Conservation (phyloP, 2,797 vertebrate genomes). For the Danio kyathit region DNA sequence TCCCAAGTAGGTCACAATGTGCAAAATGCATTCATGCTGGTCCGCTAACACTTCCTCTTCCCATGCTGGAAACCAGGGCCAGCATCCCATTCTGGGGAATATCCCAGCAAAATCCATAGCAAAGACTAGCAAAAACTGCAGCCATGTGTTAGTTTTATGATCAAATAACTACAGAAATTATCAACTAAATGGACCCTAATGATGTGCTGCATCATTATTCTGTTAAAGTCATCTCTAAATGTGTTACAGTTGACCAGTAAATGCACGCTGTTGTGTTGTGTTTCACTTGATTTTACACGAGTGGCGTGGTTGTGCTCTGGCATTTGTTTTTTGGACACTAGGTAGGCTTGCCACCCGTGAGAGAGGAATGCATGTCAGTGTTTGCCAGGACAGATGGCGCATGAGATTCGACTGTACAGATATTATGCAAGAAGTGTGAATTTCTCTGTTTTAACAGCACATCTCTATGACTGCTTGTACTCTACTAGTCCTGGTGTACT, state of each 20-base stretch:
- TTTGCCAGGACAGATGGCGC: slow-evolving; percentile 70
- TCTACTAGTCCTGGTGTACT: background rate
- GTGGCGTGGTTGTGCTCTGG: background rate
- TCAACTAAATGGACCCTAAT: background rate
- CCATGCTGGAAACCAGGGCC: too few relatives aligned
- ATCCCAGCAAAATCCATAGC: too few relatives aligned
- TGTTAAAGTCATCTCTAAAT: background rate
- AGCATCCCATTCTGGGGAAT: too few relatives aligned
- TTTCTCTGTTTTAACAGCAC: slow-evolving; percentile 48
- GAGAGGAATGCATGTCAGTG: slow-evolving; percentile 45
- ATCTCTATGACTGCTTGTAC: background rate
- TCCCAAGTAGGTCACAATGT: too few relatives aligned
- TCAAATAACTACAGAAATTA: background rate
- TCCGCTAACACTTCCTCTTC: too few relatives aligned
- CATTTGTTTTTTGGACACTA: background rate
- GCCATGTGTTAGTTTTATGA: background rate
- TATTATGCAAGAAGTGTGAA: slow-evolving; percentile 67
- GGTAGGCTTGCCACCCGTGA: background rate
- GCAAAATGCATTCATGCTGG: too few relatives aligned
- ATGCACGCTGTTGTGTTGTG: too few relatives aligned
- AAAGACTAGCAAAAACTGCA: too few relatives aligned
- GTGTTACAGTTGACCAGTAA: background rate
- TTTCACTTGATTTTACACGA: background rate
- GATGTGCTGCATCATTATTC: background rate
- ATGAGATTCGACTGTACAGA: slow-evolving; percentile 57